Evolutionary conservation across 37 sponge, comb jelly and placozoan species (phyloP).

Genomic region (Axinella damicornis): DNA sequence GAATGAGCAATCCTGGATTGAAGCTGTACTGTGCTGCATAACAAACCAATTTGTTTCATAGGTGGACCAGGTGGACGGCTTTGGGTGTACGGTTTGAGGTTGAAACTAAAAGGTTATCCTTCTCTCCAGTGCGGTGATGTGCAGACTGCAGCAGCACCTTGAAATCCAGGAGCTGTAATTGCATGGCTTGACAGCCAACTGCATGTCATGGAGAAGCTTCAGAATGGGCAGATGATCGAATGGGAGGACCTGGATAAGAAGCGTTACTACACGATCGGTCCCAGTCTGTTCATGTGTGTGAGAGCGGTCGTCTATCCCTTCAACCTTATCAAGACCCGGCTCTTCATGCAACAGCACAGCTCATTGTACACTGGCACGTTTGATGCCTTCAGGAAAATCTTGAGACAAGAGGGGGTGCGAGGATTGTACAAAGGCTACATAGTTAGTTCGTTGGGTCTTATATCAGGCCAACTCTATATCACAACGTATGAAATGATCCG

Average conservation of each 20-base stretch:
- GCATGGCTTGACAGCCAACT: not conserved
- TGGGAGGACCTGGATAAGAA: conserved; percentile 92
- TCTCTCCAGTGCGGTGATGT: no score
- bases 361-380: conserved; percentile 84
- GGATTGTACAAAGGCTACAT: conserved; percentile 96
- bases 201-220: conserved; percentile 22
- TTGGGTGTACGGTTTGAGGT: no score
- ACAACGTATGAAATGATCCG: conserved; percentile 91
- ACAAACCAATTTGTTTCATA: no score
- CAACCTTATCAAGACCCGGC: conserved; percentile 90
- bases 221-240: conserved; percentile 75
- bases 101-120: no score
- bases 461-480: conserved; percentile 93
- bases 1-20: no score
- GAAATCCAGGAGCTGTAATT: no score
- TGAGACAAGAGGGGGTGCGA: conserved; percentile 79
- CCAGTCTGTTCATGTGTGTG: conserved; percentile 80
- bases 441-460: conserved; percentile 68
- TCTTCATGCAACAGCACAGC: conserved; percentile 87
- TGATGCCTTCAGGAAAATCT: conserved; percentile 88
- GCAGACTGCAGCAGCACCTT: no score
- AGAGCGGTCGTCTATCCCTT: conserved; percentile 88
- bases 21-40: no score
- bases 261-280: conserved; percentile 85
- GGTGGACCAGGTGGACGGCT: no score